A percentile compares a stretch with the other conserved stretches of the same genome.
phyloP scores from a whole-genome alignment of 2,797 vertebrate genomes.

The Geranospiza caerulescens region DNA sequence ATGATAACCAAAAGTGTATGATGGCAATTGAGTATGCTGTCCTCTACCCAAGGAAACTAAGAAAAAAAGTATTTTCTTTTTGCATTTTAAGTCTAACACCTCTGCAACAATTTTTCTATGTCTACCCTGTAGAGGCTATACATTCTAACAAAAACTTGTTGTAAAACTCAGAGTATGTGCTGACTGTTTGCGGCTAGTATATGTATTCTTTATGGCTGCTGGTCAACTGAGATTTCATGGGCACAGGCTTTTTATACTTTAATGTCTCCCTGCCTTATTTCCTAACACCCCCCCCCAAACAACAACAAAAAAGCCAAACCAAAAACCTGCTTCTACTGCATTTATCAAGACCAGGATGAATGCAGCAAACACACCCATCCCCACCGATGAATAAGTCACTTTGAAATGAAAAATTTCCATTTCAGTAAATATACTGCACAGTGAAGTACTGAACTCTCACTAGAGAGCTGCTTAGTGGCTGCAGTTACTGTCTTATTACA shows the following conservation, averaged over 20 bases:
- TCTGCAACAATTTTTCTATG: neutral
- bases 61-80: neutral
- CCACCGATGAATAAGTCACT: neutral
- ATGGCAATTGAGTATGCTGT: neutral
- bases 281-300: neutral
- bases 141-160: neutral
- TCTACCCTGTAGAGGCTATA: neutral
- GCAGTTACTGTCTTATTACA: neutral
- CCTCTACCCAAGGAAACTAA: neutral
- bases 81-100: neutral
- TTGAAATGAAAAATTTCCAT: constrained; percentile 5
- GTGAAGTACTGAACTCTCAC: neutral
- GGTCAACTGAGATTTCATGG: neutral
- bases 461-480: neutral
- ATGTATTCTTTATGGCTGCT: neutral
- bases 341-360: neutral
- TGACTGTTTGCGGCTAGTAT: neutral
- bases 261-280: neutral
- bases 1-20: neutral
- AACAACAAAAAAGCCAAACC: neutral
- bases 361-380: neutral
- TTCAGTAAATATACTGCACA: neutral
- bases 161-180: neutral
- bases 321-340: neutral
- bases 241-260: neutral